Percentiles rank a stretch among this genome's conserved stretches.
Evolutionary conservation across 2,888 invertebrate species (phyloP).

Genomic region (Zhuqinia jingwanae): DNA sequence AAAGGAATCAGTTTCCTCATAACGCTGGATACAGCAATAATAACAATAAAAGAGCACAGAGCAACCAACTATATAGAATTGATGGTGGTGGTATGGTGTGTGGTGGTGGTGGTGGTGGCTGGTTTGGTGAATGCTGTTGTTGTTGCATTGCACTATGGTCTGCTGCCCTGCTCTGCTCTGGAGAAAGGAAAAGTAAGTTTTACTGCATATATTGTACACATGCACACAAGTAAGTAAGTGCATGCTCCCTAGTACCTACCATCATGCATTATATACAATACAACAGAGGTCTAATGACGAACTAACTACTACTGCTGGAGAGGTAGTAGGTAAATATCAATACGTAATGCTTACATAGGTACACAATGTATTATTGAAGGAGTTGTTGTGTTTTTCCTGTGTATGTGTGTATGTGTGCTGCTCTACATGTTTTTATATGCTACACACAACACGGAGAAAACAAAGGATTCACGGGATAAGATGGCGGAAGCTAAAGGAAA

Average conservation of each 20-base stretch:
- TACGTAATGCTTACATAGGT: constrained; percentile 19
- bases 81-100: not conserved
- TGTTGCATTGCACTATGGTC: not conserved
- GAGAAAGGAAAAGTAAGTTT: constrained; percentile 19
- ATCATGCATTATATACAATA: constrained; percentile 18
- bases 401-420: not conserved
- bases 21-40: constrained; percentile 35
- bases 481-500: constrained; percentile 77
- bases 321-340: not conserved
- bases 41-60: constrained; percentile 6
- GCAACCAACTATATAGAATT: not conserved
- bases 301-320: not conserved
- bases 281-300: not conserved
- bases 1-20: constrained; percentile 45
- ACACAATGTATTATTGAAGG: constrained; percentile 38
- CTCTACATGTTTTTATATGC: not conserved
- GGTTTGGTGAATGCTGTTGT: not conserved
- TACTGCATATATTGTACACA: constrained; percentile 12
- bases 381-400: constrained; percentile 7
- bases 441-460: constrained; percentile 64
- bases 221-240: not conserved
- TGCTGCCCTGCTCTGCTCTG: not conserved
- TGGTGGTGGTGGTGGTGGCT: not conserved
- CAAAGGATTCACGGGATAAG: constrained; percentile 77
- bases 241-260: not conserved